A percentile compares a stretch with the other conserved stretches of the same genome.
phyloP scores from a whole-genome alignment of 2,888 invertebrate genomes.

The Scelioninae gen. 2 region DNA sequence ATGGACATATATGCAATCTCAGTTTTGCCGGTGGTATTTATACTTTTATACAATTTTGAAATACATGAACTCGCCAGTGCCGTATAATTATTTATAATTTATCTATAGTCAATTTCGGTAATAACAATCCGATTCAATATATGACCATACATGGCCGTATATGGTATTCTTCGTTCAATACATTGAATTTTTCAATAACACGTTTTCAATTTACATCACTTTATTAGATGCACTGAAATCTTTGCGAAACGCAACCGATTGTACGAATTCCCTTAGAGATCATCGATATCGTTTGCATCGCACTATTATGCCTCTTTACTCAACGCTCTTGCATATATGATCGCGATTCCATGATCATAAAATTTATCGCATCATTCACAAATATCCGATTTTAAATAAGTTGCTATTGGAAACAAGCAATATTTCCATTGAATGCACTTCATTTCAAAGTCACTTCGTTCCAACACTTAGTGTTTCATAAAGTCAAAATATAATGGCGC shows the following conservation, averaged over 20 bases:
- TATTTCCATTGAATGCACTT: background rate
- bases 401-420: background rate
- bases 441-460: background rate
- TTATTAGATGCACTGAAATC: background rate
- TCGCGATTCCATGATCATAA: background rate
- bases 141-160: too few relatives aligned
- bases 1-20: too few relatives aligned
- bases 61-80: too few relatives aligned
- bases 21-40: too few relatives aligned
- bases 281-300: background rate
- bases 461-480: too few relatives aligned
- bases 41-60: too few relatives aligned
- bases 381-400: background rate
- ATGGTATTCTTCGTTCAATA: too few relatives aligned
- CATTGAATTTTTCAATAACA: too few relatives aligned
- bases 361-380: background rate
- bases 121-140: too few relatives aligned
- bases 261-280: background rate
- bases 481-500: constrained; percentile 36
- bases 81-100: too few relatives aligned
- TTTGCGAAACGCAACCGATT: background rate
- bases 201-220: too few relatives aligned
- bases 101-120: too few relatives aligned
- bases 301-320: background rate
- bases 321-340: background rate